These are phyloP conservation scores for Felis catus DNA, from an alignment of 2,113 vertebrate genomes.

Conservation along the genomic window F.catus_Fca126_mat1.0 CM031414.1:53987001-53987500, in stretches of 20 bases:
- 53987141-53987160: neutral
- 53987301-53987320: neutral
- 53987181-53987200: neutral
- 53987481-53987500: neutral
- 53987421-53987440: neutral
- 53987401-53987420: neutral
- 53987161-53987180: neutral
- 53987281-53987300: no score
- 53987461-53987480: neutral
- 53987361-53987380: neutral
- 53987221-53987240: neutral
- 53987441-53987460: neutral
- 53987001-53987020: neutral
- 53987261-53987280: neutral
- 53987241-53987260: neutral
- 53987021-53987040: no score
- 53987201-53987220: neutral
- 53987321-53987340: neutral
- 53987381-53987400: neutral
- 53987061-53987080: neutral
- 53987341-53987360: neutral
- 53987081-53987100: neutral
- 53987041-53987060: neutral
- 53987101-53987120: neutral
- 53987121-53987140: neutral